Conservation (phyloP, 2,888 invertebrate species). For the Rhyacophila evoluta region DNA sequence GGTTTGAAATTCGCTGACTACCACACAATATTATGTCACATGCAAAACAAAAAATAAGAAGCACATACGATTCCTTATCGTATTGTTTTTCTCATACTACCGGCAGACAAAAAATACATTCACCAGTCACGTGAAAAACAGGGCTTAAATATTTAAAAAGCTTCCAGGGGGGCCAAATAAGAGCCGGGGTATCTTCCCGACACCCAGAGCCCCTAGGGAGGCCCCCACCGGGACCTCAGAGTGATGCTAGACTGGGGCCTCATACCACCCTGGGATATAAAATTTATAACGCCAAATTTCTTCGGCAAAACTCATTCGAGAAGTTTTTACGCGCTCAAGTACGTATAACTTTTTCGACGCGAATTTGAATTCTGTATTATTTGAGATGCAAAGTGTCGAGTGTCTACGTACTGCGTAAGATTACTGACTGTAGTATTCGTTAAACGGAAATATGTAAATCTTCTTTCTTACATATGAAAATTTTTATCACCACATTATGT, state of each 20-base stretch:
- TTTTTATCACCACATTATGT: no score
- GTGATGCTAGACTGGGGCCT: constrained; percentile 20
- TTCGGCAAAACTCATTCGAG: constrained; percentile 48
- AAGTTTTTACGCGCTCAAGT: constrained; percentile 32
- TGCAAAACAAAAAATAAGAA: background rate
- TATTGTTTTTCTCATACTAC: background rate
- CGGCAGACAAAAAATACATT: background rate
- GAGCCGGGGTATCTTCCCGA: background rate
- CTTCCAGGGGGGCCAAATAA: constrained; percentile 30
- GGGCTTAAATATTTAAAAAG: constrained; percentile 48
- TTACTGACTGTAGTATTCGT: background rate
- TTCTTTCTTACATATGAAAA: background rate
- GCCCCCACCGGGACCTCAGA: constrained; percentile 6
- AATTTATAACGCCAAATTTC: constrained; percentile 52
- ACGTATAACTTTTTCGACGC: background rate
- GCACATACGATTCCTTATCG: background rate
- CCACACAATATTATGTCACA: background rate
- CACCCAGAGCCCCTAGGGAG: constrained; percentile 35
- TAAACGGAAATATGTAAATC: background rate
- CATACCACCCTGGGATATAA: constrained; percentile 44
- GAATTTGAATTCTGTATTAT: background rate
- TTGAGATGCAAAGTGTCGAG: background rate
- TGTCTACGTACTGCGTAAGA: background rate
- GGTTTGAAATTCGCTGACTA: no score
- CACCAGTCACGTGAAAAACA: constrained; percentile 27